Evolutionary conservation across 2,888 invertebrate species (phyloP).

Genomic region (Alloplasta piceator): DNA sequence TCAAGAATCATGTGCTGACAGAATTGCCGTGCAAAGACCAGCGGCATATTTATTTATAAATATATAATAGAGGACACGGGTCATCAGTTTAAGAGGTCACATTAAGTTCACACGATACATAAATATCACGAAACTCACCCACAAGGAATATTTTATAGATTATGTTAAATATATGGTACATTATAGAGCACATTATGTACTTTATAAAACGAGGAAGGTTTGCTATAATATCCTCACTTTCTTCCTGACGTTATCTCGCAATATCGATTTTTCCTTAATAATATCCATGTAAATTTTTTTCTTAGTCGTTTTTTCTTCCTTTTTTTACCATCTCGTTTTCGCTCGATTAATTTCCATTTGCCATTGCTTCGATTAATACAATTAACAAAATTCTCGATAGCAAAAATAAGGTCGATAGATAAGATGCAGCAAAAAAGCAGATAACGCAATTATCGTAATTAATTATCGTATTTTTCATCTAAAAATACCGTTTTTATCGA

Average conservation of each 20-base stretch:
- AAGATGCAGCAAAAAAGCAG: too few relatives aligned
- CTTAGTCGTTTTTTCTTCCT: conserved; percentile 21
- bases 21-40: background rate
- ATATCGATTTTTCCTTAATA: conserved; percentile 57
- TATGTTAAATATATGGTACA: background rate
- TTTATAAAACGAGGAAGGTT: conserved; percentile 21
- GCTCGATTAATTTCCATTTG: conserved; percentile 36
- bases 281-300: conserved; percentile 9
- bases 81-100: conserved; percentile 57
- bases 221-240: conserved; percentile 34
- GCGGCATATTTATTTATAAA: background rate
- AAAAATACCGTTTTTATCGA: too few relatives aligned
- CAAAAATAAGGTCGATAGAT: too few relatives aligned
- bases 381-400: too few relatives aligned
- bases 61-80: conserved; percentile 34
- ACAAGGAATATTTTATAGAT: conserved; percentile 8
- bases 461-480: too few relatives aligned
- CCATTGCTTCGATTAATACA: too few relatives aligned
- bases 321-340: conserved; percentile 18
- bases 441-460: too few relatives aligned
- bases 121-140: conserved; percentile 30
- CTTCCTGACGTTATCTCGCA: conserved; percentile 43
- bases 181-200: conserved; percentile 1
- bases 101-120: conserved; percentile 15
- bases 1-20: background rate